Evolutionary conservation across 2,113 vertebrate species (phyloP).

Genomic region (Upupa epops): DNA sequence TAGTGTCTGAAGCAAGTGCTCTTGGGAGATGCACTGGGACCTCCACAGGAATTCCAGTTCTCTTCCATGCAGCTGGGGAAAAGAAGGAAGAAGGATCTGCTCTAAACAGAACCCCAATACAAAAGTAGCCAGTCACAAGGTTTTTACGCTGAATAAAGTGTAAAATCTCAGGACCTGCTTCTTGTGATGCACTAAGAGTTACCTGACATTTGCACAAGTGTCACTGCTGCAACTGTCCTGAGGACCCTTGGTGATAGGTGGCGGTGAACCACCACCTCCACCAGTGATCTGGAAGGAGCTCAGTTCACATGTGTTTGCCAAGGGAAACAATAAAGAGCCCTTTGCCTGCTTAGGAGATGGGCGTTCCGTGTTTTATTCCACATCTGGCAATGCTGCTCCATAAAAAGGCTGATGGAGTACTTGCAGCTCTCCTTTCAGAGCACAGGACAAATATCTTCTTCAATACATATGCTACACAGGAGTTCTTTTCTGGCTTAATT

Average conservation of each 20-base stretch:
- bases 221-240: background rate
- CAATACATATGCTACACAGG: background rate
- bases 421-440: conserved; percentile 34
- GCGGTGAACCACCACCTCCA: background rate
- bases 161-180: background rate
- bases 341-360: background rate
- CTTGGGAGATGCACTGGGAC: background rate
- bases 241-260: background rate
- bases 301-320: background rate
- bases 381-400: conserved; percentile 38
- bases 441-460: background rate
- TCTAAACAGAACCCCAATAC: background rate
- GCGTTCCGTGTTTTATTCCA: rapidly evolving
- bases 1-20: background rate
- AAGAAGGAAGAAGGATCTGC: background rate
- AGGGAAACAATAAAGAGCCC: background rate
- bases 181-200: background rate
- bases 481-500: conserved; percentile 5
- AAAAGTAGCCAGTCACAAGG: background rate
- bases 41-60: background rate
- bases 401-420: conserved; percentile 47
- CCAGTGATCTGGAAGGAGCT: background rate
- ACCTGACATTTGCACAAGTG: rapidly evolving
- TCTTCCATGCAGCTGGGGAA: background rate
- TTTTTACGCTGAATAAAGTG: background rate